phyloP scores from a whole-genome alignment of 2,888 invertebrate genomes.

The Tribolium freemani region DNA sequence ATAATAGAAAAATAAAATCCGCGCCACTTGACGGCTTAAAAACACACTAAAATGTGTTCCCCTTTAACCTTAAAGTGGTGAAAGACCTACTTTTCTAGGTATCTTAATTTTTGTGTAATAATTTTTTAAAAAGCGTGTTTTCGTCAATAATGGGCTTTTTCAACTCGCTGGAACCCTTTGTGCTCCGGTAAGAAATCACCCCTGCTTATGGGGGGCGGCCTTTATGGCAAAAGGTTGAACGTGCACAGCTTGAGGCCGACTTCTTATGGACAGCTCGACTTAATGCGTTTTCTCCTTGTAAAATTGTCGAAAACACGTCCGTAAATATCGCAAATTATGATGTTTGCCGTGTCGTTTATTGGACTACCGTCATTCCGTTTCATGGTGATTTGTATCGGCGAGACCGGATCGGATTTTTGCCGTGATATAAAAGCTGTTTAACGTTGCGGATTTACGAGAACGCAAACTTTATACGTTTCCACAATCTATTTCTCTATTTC shows the following conservation, averaged over 20 bases:
- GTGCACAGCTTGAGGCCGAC: background rate
- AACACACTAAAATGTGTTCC: too few relatives aligned
- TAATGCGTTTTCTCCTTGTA: background rate
- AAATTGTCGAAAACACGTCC: constrained; percentile 11
- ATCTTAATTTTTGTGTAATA: too few relatives aligned
- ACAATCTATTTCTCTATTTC: too few relatives aligned
- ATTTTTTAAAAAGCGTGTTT: too few relatives aligned
- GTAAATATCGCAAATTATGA: constrained; percentile 29
- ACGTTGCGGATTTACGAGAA: background rate
- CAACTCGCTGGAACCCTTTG: background rate
- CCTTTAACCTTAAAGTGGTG: too few relatives aligned
- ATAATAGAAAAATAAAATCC: too few relatives aligned
- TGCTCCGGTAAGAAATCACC: background rate
- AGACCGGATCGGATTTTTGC: background rate
- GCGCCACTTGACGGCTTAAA: too few relatives aligned
- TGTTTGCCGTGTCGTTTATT: constrained; percentile 15
- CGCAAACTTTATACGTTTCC: too few relatives aligned
- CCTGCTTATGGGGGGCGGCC: background rate
- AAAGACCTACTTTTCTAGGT: too few relatives aligned
- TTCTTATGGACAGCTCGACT: background rate
- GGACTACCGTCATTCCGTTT: constrained; percentile 3
- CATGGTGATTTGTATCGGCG: background rate
- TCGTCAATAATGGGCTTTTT: too few relatives aligned
- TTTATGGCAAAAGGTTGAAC: background rate
- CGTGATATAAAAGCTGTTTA: background rate